Evolutionary conservation across 2,797 vertebrate species (phyloP), one percentile per base, ranked within the genome.

Genomic region (Cichlasoma orientale): DNA sequence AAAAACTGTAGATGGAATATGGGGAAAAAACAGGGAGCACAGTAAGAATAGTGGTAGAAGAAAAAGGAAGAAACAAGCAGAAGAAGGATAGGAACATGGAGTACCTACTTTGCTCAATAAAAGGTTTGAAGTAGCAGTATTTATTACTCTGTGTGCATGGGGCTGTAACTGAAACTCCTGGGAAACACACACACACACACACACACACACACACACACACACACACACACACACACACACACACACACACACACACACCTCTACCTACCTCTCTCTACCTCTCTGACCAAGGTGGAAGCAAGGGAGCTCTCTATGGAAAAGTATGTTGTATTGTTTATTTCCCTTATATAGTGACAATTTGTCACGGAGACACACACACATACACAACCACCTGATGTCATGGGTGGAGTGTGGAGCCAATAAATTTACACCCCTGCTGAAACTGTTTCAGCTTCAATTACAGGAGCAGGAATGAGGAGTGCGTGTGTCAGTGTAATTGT

Each of bases 261-360:
- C 68, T 36, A 58, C 61, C 27, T 7, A 31, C 31, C 31, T 31
- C 29, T 31, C 4, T 4, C 29, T 31, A 41, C 52, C 4, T 25
- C 56, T 83, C 84, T 82, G 79, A 70, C 73, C 69, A 70, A 56
- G 70, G 71, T 79, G 29, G 58, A 80, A 78, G 69, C 54, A 72
- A 72, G 36, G 33, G n/a, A 6, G 41, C 38, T 79, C 84, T 74
- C 84, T 41, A 11, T 88, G 78, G 81, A 80, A 78, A 80, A 82
- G 76, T 82, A 79, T 79, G 78, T 83, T 82, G 79, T 80, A 78
- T 87, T 87, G 86, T 89, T 87, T 88, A 90, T 87, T 84, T 85
- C 68, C 61, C 53, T 69, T 82, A 75, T 59, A 82, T 59, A 59
- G 78, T 76, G 58, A 69, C 19, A 18, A 89, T 92, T 91, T 83